Conservation (phyloP, 2,888 invertebrate species). For the Odontothrips loti region DNA sequence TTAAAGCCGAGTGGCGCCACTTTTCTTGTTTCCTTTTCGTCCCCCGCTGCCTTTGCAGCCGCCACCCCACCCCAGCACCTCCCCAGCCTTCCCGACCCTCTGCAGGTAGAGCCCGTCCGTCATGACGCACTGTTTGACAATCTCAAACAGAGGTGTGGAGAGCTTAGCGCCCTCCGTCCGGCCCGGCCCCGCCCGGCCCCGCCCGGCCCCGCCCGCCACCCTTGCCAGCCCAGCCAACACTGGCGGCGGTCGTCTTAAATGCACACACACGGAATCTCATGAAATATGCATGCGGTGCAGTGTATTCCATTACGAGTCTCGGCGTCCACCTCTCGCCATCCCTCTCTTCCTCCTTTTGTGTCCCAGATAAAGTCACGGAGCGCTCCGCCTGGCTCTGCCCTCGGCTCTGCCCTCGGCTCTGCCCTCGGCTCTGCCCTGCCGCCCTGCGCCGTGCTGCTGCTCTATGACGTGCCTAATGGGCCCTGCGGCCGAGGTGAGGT, state of each 20-base stretch:
- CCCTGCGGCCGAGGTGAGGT: too few species aligned
- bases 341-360: not conserved
- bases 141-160: slow-evolving; percentile 1
- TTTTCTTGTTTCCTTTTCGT: too few species aligned
- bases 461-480: too few species aligned
- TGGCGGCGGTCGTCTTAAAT: not conserved
- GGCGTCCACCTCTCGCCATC: not conserved
- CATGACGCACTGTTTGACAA: not conserved
- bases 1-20: too few species aligned
- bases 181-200: not conserved
- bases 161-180: not conserved
- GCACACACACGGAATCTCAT: not conserved
- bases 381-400: too few species aligned
- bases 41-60: not conserved
- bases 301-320: not conserved
- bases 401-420: too few species aligned
- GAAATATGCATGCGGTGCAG: not conserved
- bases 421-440: too few species aligned
- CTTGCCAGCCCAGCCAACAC: not conserved
- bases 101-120: not conserved
- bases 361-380: too few species aligned
- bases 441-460: too few species aligned
- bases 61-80: not conserved
- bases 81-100: not conserved
- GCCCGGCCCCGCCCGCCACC: not conserved